Base-by-base conservation (phyloP, 2,888 invertebrate genomes). In the Macrophya annulata region DNA sequence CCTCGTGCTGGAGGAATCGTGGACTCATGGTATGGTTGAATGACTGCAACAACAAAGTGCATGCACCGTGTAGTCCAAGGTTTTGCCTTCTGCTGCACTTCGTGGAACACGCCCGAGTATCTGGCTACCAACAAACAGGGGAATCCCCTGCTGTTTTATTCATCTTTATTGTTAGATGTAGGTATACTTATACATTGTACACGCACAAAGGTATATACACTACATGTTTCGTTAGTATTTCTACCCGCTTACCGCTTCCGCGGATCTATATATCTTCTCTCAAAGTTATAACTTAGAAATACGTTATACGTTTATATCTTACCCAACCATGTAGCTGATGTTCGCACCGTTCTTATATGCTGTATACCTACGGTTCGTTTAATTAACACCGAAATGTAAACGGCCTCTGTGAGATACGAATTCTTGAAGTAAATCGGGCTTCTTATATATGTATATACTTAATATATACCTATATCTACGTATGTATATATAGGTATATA, bases 111-210 rank as follows among this genome's bases (percentile, higher is more conserved):
- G 40, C 76, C 55, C 51, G 40, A 79, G 21, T n/a, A n/a, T 59
- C 37, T 37, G 51, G 79, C 79, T 79, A 55, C 79, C 79, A 55
- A 55, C 59, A n/a, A 79, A 31, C 79, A 59, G 55, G 79, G 48
- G 79, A 59, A 79, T 79, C 55, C 79, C 79, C 79, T 59, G 79
- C 79, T 79, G 79, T 79, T 79, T 79, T 79, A 79, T 79, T 79
- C 79, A 37, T 79, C 25, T 21, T 79, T 51, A 71, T 55, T 59
- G 31, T 37, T 51, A 17, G 15, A 37, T 55, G 2, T n/a, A 21
- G 43, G 21, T 37, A 76, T 31, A 48, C 76, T 48, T 71, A 40
- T 71, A 71, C n/a, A n/a, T 15, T 37, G 31, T 31, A 17, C 68
- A 68, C 71, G 71, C 71, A 40, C 71, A 17, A 71, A 40, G 40